A percentile compares a stretch with the other conserved stretches of the same genome.
Conservation (phyloP, 92 coral and sea anemone genomes). For the Phenganax marumi region DNA sequence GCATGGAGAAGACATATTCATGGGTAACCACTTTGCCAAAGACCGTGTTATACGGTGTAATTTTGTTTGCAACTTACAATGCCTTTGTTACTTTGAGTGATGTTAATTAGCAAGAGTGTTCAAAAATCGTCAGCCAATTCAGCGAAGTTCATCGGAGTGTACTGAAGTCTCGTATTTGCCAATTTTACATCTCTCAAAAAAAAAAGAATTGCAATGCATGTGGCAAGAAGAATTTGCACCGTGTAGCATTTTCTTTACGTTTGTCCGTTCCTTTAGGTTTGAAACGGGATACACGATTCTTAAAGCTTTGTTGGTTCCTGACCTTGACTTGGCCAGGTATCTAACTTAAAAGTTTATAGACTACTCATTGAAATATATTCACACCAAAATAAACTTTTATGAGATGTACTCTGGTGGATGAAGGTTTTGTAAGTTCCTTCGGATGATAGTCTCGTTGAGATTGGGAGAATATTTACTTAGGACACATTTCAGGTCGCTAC, state of each 20-base stretch:
- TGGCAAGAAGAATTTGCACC: background rate
- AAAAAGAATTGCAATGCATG: too few species aligned
- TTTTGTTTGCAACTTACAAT: background rate
- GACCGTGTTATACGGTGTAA: too few species aligned
- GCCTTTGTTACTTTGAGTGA: background rate
- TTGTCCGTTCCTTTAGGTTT: slow-evolving; percentile 58
- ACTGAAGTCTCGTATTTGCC: too few species aligned
- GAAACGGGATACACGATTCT: slow-evolving; percentile 92
- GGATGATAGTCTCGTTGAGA: too few species aligned
- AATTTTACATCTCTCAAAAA: too few species aligned
- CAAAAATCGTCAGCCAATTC: too few species aligned
- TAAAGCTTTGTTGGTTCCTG: slow-evolving; percentile 81
- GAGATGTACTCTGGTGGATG: background rate
- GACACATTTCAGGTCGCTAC: slow-evolving; percentile 63
- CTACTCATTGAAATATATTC: background rate
- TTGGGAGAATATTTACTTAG: background rate
- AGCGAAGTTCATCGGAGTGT: too few species aligned
- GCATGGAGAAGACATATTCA: too few species aligned
- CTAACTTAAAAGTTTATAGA: background rate
- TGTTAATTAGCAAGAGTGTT: too few species aligned
- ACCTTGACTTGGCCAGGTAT: slow-evolving; percentile 86
- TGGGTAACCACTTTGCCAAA: too few species aligned
- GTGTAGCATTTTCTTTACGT: too few species aligned
- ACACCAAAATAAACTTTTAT: background rate
- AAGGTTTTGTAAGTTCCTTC: too few species aligned